Percentiles rank a stretch among this genome's conserved stretches.
Conservation (phyloP, 2,797 vertebrate genomes). For the Pseudochirops cupreus region DNA sequence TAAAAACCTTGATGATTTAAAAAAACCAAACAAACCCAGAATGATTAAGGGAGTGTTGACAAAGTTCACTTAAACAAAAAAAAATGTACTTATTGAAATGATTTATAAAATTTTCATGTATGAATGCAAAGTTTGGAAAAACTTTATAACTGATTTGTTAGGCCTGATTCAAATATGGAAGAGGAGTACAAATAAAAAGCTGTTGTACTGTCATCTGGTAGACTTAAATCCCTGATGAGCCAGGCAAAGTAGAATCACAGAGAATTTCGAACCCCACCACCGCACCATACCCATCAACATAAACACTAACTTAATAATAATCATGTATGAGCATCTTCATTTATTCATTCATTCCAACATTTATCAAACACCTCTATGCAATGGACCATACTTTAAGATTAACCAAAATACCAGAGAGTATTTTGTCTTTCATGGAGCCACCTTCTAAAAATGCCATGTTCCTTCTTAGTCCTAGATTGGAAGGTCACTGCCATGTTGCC, state of each 20-base stretch:
- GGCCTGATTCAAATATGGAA: background rate
- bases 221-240: background rate
- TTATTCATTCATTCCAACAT: background rate
- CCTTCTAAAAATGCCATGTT: constrained; percentile 29
- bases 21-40: constrained; percentile 30
- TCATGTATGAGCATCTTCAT: background rate
- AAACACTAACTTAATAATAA: background rate
- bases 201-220: background rate
- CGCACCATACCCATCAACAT: too few species aligned
- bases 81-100: constrained; percentile 37
- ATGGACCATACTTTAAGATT: background rate
- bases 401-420: background rate
- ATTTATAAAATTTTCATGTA: constrained; percentile 37
- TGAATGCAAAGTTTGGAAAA: background rate
- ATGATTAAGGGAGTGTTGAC: constrained; percentile 50
- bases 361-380: background rate
- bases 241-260: background rate
- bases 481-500: constrained; percentile 24
- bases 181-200: background rate
- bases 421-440: background rate
- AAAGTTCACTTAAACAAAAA: background rate
- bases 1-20: background rate
- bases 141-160: constrained; percentile 12
- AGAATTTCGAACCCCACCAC: background rate
- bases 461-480: constrained; percentile 47